Base-by-base conservation (phyloP, 2,113 vertebrate genomes). In the Ictalurus punctatus region DNA sequence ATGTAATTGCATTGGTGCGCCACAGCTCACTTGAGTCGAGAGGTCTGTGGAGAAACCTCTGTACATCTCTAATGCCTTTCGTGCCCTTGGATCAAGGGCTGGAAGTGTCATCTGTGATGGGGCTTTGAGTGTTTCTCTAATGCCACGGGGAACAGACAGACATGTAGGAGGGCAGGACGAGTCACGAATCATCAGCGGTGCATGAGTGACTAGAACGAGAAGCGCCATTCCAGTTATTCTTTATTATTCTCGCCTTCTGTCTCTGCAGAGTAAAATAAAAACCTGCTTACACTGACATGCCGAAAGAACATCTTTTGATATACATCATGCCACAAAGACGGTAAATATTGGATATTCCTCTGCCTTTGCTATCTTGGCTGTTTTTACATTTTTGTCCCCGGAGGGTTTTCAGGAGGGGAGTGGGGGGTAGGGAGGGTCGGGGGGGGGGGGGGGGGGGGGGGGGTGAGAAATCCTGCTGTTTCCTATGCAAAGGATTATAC, bases 1-100 rank as follows among this genome's bases (percentile, higher is more conserved):
- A 92, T 92, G 91, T 96, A 95, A 95, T 95, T 96, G 94, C 94
- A 92, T 91, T 93, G 95, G 94, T 93, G 93, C 94, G 89, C 90
- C 63, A 79, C 56, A 17, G 81, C 81, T 88, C 87, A 84, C 48
- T 93, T 89, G 91, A 94, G 89, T 93, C 92, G 93, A 94, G 93
- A 93, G 91, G 90, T 93, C 92, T 94, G 88, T 93, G 93, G 93
- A 93, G 93, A 93, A 91, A 91, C 93, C 92, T 94, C 65, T 81
- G 86, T 88, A 90, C 90, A 89, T 93, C 91, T 85, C 90, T 91
- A 91, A 93, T 92, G 92, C 93, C 91, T 92, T 90, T 86, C 65
- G 84, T 92, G 92, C 91, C 83, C 73, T 40, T 67, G 83, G 73
- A 44, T 81, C 69, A 48, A 37, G 44, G 63, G 23, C 83, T 44